phyloP scores from a whole-genome alignment of 2,113 vertebrate species.

The Neotoma lepida region DNA sequence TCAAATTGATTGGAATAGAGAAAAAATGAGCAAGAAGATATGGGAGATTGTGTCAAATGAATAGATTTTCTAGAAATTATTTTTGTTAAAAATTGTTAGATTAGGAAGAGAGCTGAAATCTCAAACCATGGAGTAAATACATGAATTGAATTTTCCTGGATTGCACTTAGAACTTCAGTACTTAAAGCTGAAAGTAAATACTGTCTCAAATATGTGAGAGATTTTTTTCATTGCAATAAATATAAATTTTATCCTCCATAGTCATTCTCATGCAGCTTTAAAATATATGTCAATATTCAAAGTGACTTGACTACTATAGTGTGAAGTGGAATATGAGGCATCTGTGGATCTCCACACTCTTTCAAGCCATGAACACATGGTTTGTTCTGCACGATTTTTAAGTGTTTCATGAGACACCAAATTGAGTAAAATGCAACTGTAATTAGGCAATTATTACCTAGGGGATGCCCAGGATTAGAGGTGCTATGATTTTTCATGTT shows the following conservation, averaged over 20 bases:
- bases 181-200: background rate
- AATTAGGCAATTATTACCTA: background rate
- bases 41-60: background rate
- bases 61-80: background rate
- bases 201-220: background rate
- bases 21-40: background rate
- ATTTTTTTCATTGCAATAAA: background rate
- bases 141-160: background rate
- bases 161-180: background rate
- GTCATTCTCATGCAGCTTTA: background rate
- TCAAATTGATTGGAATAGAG: background rate
- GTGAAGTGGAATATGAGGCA: background rate
- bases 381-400: background rate
- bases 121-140: background rate
- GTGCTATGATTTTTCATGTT: background rate
- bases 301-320: background rate
- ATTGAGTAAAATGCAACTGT: background rate
- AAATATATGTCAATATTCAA: background rate
- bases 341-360: background rate
- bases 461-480: background rate
- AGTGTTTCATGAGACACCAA: background rate
- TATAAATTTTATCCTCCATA: background rate
- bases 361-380: background rate
- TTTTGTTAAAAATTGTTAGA: background rate
- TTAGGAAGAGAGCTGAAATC: conserved; percentile 9